Base-by-base conservation (phyloP, 2,888 invertebrate species). In the Cybosia mesomella region DNA sequence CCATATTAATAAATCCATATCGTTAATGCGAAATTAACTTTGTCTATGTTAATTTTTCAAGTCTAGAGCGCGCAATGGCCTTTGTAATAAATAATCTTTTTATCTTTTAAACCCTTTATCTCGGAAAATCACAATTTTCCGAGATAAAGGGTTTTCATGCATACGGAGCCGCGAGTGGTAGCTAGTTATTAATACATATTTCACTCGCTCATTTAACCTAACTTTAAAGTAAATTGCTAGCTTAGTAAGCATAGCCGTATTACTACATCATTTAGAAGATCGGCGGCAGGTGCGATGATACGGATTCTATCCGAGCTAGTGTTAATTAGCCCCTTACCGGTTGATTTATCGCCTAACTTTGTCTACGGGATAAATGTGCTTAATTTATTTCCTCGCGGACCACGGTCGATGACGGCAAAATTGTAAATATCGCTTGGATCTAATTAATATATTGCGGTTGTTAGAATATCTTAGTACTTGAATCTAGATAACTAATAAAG, bases 321-420 rank as follows among this genome's bases (percentile, higher is more conserved):
- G 88, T 89, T 92, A 92, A 93, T 92, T 92, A 92, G 87, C 82
- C 83, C 81, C 87, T 86, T 82, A 83, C 83, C 76, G 79, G 79
- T 90, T 92, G 91, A 93, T 92, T 92, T 92, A 93, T 91, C 75
- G 80, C 70, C 74, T 84, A 85, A 88, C 84, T 88, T 89, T 87
- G 87, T 87, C 87, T 88, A 82, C 71, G 74, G 80, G 85, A 85
- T 83, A 84, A 85, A 84, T 76, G 77, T 83, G 70, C 76, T 81
- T 79, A 73, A 88, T 88, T 89, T 84, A 88, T 89, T 82, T 82
- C 80, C 77, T 74, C 76, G 68, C 72, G 78, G 68, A 79, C 67
- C 63, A 58, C 58, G 75, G 79, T 78, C 83, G 79, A 81, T 82
- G 86, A 86, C 83, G 79, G 76, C 68, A 74, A 28, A 74, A 76